Evolutionary conservation across 2,113 vertebrate species (phyloP).

Genomic region (Megaceryle maxima): DNA sequence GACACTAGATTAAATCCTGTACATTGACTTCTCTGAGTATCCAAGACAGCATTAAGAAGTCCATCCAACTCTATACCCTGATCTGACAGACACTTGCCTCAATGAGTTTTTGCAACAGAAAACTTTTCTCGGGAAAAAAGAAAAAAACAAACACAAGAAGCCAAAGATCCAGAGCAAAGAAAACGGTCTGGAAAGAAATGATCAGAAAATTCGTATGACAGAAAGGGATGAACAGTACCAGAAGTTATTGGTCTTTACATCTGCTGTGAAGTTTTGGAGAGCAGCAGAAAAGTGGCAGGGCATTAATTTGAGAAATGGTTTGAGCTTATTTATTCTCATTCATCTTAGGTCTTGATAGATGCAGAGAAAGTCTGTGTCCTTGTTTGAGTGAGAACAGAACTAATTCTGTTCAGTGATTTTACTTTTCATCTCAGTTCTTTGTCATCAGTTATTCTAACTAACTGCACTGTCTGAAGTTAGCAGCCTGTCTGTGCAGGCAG

Average conservation of each 20-base stretch:
- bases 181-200: not conserved
- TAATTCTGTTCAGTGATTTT: no score
- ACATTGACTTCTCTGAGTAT: not conserved
- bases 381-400: no score
- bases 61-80: not conserved
- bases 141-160: not conserved
- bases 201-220: not conserved
- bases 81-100: slow-evolving; percentile 5
- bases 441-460: no score
- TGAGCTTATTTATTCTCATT: not conserved
- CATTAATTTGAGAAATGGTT: not conserved
- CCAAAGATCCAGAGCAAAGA: not conserved
- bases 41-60: not conserved
- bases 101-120: slow-evolving; percentile 11
- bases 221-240: not conserved
- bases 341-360: not conserved
- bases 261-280: not conserved
- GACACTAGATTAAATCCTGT: slow-evolving; percentile 1
- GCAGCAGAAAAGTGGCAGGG: not conserved
- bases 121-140: not conserved
- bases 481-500: no score
- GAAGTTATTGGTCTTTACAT: not conserved
- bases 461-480: no score
- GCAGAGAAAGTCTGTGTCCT: not conserved
- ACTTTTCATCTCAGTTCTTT: no score